Conservation (phyloP, 2,113 vertebrate species). For the Spheniscus mendiculus region DNA sequence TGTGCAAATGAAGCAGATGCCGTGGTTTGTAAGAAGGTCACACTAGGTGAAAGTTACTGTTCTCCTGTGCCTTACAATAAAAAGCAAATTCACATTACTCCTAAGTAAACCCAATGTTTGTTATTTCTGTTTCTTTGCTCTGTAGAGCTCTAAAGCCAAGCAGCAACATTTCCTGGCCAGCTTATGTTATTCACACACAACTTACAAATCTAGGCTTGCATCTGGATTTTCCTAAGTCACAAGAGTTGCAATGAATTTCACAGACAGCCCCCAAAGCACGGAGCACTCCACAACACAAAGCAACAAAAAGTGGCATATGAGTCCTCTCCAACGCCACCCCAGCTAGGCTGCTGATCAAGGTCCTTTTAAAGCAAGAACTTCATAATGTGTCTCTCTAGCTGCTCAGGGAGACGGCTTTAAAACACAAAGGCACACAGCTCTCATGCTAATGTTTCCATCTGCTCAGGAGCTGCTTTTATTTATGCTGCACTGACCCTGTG, state of each 20-base stretch:
- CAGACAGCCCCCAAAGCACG: background rate
- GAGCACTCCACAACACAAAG: background rate
- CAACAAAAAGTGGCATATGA: background rate
- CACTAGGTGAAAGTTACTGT: background rate
- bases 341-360: background rate
- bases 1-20: background rate
- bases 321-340: background rate
- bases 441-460: background rate
- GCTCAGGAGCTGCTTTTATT: conserved; percentile 6
- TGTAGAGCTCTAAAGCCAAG: background rate
- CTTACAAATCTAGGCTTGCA: background rate
- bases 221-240: background rate
- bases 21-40: background rate
- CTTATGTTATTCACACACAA: background rate
- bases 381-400: background rate
- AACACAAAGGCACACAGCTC: background rate
- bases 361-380: background rate
- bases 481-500: background rate
- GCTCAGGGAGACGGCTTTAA: background rate
- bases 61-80: background rate
- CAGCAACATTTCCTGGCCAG: background rate
- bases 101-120: background rate
- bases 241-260: background rate
- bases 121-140: background rate
- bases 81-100: background rate